Evolutionary conservation across 2,888 invertebrate species (phyloP).

Genomic region (Hirtodrosophila trivittata): DNA sequence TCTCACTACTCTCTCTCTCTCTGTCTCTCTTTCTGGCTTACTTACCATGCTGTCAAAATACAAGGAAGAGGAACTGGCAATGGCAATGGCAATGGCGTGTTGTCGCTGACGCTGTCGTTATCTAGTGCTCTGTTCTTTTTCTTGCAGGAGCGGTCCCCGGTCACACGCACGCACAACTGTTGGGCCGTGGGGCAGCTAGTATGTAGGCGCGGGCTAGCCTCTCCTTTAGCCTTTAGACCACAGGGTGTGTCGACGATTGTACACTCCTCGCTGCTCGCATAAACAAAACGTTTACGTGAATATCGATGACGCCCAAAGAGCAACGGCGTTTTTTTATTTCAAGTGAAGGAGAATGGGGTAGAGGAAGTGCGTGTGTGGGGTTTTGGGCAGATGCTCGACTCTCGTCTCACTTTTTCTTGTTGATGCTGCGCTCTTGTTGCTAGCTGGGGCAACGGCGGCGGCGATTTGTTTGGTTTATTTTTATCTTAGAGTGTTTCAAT

Average conservation of each 20-base stretch:
- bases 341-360: background rate
- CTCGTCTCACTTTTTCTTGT: constrained; percentile 6
- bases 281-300: constrained; percentile 42
- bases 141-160: constrained; percentile 37
- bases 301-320: constrained; percentile 51
- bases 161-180: constrained; percentile 25
- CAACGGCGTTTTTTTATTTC: background rate
- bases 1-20: constrained; percentile 10
- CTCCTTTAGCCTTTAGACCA: constrained; percentile 23
- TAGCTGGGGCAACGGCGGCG: constrained; percentile 39
- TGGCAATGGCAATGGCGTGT: constrained; percentile 47
- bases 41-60: constrained; percentile 49
- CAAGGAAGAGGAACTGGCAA: constrained; percentile 43
- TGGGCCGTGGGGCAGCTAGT: background rate
- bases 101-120: constrained; percentile 3
- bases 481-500: constrained; percentile 35
- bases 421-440: constrained; percentile 48
- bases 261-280: constrained; percentile 34
- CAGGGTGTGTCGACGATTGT: constrained; percentile 44
- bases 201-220: constrained; percentile 11
- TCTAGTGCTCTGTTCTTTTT: constrained; percentile 2
- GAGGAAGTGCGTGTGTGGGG: constrained; percentile 6
- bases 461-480: constrained; percentile 61
- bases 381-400: constrained; percentile 28
- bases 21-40: constrained; percentile 5